Base-by-base conservation (phyloP, 1,140 invertebrate species). In the Leptopilina boulardi region DNA sequence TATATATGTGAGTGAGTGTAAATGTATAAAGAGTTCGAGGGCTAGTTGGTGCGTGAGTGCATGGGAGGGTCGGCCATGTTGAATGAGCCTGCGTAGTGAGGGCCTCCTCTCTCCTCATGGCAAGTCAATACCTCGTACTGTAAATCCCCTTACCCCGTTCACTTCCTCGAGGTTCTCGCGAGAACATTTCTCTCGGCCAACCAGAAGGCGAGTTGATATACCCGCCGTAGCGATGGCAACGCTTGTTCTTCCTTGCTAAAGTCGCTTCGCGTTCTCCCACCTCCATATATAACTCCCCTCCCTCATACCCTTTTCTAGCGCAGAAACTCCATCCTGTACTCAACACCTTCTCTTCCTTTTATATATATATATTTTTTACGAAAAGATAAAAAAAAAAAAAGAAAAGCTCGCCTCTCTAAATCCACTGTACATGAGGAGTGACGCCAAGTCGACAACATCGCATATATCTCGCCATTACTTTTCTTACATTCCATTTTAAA, bases 31-130 rank as follows among this genome's bases (percentile, higher is more conserved):
- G 26, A 51, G 78, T 82, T 78, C 74, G 76, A 56, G 73, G 47
- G 54, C 73, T 30, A 73, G 77, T 82, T 78, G 78, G 78, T 75
- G 78, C 81, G 78, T 11, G 70, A 56, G 75, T 75, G 66, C 76
- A 77, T 76, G 80, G 85, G 79, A 82, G 79, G 81, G 83, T 83
- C 86, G 86, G 86, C 86, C 86, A 87, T 87, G 84, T 85, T 87
- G 86, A 83, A 86, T 83, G 84, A 83, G 85, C 83, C 86, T 87
- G 86, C 86, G 87, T 87, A 83, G 78, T 88, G 80, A 81, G 80
- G 82, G 34, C 77, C 78, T 84, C 79, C 82, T 80, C 81, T 82
- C 76, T 82, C 82, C 82, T 80, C 82, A 80, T 80, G 78, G 82
- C 82, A 77, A 83, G 82, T 83, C 82, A 83, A 83, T 83, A 83